Conservation (phyloP, 2,888 invertebrate genomes). For the Nudaria mundana region DNA sequence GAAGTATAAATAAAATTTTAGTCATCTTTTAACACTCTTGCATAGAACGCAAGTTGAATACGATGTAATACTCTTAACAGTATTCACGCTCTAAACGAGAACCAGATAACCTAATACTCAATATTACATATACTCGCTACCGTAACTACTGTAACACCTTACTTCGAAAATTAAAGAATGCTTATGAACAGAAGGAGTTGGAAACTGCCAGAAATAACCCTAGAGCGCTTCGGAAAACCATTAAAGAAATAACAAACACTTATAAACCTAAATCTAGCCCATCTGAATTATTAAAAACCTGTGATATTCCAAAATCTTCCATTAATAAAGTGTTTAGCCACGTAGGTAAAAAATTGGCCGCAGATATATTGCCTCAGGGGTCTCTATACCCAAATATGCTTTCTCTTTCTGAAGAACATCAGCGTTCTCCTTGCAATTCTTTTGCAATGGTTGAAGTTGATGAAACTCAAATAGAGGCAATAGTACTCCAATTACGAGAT, state of each 20-base stretch:
- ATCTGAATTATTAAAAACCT: not conserved
- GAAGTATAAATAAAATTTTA: no score
- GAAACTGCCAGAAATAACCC: conserved; percentile 7
- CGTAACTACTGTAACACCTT: conserved; percentile 25
- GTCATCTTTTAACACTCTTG: no score
- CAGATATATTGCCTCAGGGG: not conserved
- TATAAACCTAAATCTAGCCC: not conserved
- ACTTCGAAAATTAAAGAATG: conserved; percentile 19
- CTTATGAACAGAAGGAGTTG: conserved; percentile 14
- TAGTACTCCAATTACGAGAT: no score
- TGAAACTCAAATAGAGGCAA: no score
- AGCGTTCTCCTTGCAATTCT: no score
- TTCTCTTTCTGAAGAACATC: no score
- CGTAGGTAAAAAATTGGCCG: not conserved
- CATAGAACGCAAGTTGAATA: no score
- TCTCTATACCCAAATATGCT: no score
- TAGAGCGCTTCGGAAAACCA: conserved; percentile 13
- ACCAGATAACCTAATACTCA: not conserved
- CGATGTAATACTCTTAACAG: no score
- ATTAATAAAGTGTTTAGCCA: not conserved
- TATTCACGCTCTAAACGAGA: not conserved
- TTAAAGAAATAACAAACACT: conserved; percentile 11
- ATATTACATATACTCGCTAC: conserved; percentile 19
- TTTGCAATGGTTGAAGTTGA: no score
- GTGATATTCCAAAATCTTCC: not conserved